Evolutionary conservation across 2,888 invertebrate species (phyloP).

Genomic region (Philaethria dido): DNA sequence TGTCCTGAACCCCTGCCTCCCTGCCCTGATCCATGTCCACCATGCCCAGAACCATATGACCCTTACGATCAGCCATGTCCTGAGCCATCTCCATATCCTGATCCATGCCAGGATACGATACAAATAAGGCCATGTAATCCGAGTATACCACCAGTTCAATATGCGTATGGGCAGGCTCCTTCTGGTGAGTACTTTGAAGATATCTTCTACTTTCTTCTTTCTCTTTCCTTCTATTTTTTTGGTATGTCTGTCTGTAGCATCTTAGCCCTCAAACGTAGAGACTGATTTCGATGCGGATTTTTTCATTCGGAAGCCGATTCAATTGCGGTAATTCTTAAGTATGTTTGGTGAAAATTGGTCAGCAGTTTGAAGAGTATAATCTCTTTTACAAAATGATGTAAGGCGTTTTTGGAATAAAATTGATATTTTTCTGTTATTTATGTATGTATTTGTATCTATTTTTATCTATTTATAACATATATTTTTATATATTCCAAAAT

Average conservation of each 20-base stretch:
- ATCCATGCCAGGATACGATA: slow-evolving; percentile 43
- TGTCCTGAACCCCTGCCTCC: slow-evolving; percentile 26
- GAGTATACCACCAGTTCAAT: slow-evolving; percentile 52
- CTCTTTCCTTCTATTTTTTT: not conserved
- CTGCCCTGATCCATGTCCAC: slow-evolving; percentile 19
- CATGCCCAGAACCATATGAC: slow-evolving; percentile 16
- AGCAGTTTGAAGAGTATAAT: too few relatives aligned
- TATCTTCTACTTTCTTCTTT: not conserved
- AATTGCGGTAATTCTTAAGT: too few relatives aligned
- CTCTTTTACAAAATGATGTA: too few relatives aligned
- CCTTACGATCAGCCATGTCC: not conserved
- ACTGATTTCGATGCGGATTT: too few relatives aligned
- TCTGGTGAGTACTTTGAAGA: slow-evolving; percentile 50
- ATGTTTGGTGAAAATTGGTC: too few relatives aligned
- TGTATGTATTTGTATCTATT: too few relatives aligned
- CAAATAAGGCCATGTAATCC: slow-evolving; percentile 61
- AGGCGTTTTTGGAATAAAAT: too few relatives aligned
- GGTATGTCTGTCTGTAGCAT: not conserved
- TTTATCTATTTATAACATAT: too few relatives aligned
- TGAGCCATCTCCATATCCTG: slow-evolving; percentile 33
- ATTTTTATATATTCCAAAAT: too few relatives aligned
- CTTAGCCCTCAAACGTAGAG: too few relatives aligned
- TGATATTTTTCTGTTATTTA: too few relatives aligned
- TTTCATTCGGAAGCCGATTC: too few relatives aligned
- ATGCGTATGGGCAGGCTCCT: slow-evolving; percentile 61